Evolutionary conservation across 1,140 invertebrate genomes (phyloP).

Genomic region (Bombus vancouverensis): DNA sequence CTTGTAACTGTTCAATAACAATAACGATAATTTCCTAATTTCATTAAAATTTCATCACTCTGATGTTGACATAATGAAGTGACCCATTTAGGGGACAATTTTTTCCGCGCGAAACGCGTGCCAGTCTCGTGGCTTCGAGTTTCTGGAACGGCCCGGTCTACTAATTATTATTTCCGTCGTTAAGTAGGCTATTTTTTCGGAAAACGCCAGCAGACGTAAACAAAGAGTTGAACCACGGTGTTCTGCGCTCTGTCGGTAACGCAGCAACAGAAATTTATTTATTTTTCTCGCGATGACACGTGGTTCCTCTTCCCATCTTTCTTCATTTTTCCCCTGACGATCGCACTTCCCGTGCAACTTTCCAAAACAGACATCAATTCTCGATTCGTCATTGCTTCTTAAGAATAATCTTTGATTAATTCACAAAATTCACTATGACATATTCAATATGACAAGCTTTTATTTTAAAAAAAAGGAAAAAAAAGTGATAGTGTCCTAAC

Average conservation of each 20-base stretch:
- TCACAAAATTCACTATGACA: neutral
- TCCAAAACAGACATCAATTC: neutral
- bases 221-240: conserved; percentile 51
- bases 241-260: conserved; percentile 69
- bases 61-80: neutral
- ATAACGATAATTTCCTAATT: neutral
- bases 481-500: neutral
- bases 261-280: conserved; percentile 71
- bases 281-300: conserved; percentile 66
- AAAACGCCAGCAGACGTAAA: conserved; percentile 65
- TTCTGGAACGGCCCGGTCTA: conserved; percentile 38
- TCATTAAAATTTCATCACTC: neutral
- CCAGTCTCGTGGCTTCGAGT: conserved; percentile 52
- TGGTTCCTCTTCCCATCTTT: conserved; percentile 59
- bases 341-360: neutral
- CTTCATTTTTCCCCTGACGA: conserved; percentile 5
- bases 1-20: neutral
- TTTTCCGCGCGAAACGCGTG: conserved; percentile 42
- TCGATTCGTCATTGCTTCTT: neutral
- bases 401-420: neutral
- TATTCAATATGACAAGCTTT: neutral
- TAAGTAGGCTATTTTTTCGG: conserved; percentile 71
- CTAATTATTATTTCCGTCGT: conserved; percentile 72
- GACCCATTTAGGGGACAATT: conserved; percentile 7
- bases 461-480: neutral